Evolutionary conservation across 2,113 vertebrate genomes (phyloP), one percentile per base, ranked within the genome.

Genomic region (Argyrosomus japonicus): DNA sequence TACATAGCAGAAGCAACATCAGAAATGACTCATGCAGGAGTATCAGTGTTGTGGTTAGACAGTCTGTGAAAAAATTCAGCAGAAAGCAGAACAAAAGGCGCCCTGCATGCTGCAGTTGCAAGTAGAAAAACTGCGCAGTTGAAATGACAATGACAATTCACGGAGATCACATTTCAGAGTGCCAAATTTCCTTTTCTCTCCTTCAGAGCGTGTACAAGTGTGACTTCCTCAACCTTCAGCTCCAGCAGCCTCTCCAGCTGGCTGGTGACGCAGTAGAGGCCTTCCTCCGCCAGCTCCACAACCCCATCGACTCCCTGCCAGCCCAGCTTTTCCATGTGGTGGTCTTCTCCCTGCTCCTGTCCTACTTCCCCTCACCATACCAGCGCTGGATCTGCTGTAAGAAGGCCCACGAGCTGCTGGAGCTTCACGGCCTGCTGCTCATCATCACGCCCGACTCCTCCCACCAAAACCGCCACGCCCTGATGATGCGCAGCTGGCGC

Each of bases 401-500:
- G 94, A 99, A 99, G 87, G 98, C 98, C 54, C 98, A 99, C 43
- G 98, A 99, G 96, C 96, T 99, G 45, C 96, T 99, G 74, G 94
- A 96, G 57, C 94, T 99, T 87, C 97, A 99, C 77, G 98, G 98
- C 75, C 96, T 99, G 81, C 89, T 99, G 83, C 97, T 99, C 72
- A 98, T 99, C 92, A 99, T 99, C 94, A 99, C 98, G 23, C 98
- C 98, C 12, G 98, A 99, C 92, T 99, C 98, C 68, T 99, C 98
- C 80, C 98, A 99, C 89, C 97, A 99, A 86, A 98, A 98, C 92
- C 97, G 97, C 56, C 97, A 98, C 23, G 96, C 98, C 47, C 95
- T 97, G 90, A 99, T 99, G 98, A 99, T 99, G 97, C 98, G 97
- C 89, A 99, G 98, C 95, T 99, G 98, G 98, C 97, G 97, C 73